phyloP scores from a whole-genome alignment of 2,888 invertebrate species.

The Conus canariensis region DNA sequence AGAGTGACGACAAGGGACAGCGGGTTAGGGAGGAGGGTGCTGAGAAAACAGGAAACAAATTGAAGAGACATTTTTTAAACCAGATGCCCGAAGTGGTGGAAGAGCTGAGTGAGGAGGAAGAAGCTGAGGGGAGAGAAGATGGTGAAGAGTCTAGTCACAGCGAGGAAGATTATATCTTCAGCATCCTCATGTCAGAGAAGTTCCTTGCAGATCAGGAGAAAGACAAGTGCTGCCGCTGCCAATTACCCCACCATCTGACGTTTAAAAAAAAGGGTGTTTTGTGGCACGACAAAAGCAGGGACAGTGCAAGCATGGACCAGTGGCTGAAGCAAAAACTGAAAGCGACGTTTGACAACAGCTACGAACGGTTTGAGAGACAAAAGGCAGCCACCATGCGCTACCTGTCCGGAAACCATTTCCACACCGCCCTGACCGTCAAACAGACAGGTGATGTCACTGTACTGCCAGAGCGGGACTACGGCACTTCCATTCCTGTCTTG shows the following conservation, averaged over 20 bases:
- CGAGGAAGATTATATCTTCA: conserved; percentile 9
- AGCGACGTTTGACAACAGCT: neutral
- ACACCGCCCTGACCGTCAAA: neutral
- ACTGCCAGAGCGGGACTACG: too few relatives aligned
- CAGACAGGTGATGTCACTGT: too few relatives aligned
- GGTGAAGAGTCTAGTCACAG: too few relatives aligned
- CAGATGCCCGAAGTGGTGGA: neutral
- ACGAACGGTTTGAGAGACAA: neutral
- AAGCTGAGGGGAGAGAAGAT: neutral
- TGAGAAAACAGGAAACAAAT: neutral
- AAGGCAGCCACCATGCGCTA: neutral
- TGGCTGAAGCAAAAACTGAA: neutral
- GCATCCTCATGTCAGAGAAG: conserved; percentile 10
- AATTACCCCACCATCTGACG: neutral
- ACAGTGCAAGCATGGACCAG: neutral
- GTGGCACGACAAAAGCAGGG: neutral
- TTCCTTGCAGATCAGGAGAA: neutral
- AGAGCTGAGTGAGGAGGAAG: neutral
- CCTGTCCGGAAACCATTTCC: neutral
- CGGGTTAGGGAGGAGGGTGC: neutral
- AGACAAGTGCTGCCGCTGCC: neutral
- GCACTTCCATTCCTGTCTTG: neutral
- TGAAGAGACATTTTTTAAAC: neutral
- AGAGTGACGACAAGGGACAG: neutral
- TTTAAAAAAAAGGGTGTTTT: neutral